These are phyloP conservation scores for Pantelozetes paolii DNA, from an alignment of 2,888 invertebrate species.

Conservation along the genomic window DNA sequence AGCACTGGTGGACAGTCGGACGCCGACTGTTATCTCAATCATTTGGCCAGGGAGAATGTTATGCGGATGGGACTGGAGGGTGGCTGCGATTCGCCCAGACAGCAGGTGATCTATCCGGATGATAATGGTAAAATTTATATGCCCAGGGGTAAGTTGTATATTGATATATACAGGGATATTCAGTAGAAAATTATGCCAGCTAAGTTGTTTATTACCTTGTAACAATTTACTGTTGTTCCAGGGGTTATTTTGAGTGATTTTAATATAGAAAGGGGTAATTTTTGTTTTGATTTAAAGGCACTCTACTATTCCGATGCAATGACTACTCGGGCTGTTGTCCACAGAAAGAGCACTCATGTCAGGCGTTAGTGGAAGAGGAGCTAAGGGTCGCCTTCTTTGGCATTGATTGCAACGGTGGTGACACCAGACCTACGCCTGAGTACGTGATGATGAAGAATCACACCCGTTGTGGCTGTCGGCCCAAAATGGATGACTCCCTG, in stretches of 20 bases:
- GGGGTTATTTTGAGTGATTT: too few species aligned
- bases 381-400: slow-evolving; percentile 16
- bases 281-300: slow-evolving; percentile 12
- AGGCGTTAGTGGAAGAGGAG: not conserved
- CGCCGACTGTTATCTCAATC: slow-evolving; percentile 20
- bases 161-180: not conserved
- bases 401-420: not conserved
- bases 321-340: slow-evolving; percentile 32
- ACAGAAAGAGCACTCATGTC: slow-evolving; percentile 28
- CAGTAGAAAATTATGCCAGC: not conserved
- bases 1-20: not conserved
- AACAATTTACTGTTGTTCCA: not conserved
- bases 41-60: slow-evolving; percentile 24
- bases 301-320: slow-evolving; percentile 8
- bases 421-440: not conserved
- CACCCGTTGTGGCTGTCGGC: slow-evolving; percentile 17
- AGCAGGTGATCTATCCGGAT: slow-evolving; percentile 16
- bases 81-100: slow-evolving; percentile 13
- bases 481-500: not conserved
- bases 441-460: slow-evolving; percentile 20
- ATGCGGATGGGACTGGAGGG: slow-evolving; percentile 28
- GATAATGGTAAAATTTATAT: not conserved
- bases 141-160: slow-evolving; percentile 10
- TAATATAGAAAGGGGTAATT: not conserved
- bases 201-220: not conserved